Conservation (phyloP, 2,797 vertebrate species). For the Anniella stebbinsi region DNA sequence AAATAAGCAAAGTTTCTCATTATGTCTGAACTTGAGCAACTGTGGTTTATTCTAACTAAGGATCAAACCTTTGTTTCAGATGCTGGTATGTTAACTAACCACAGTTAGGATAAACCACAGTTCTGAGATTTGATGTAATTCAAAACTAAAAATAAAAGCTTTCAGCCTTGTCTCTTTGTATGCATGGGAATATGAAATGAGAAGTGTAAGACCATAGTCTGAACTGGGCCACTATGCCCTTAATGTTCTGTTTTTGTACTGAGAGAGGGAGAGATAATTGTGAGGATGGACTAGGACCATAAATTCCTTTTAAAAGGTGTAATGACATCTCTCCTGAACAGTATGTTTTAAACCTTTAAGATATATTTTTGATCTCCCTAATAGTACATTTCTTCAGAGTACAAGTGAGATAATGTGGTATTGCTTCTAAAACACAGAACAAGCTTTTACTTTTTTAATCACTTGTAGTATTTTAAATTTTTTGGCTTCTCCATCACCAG, state of each 20-base stretch:
- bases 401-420: background rate
- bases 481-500: background rate
- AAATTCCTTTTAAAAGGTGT: no score
- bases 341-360: background rate
- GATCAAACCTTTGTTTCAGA: background rate
- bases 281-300: no score
- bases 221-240: no score
- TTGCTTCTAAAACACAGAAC: background rate
- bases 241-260: no score
- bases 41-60: background rate
- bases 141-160: no score
- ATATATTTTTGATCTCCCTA: background rate
- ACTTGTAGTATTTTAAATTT: background rate
- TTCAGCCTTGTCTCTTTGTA: background rate
- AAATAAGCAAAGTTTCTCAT: no score
- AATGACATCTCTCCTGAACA: no score
- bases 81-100: background rate
- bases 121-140: background rate
- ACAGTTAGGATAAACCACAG: background rate
- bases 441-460: background rate
- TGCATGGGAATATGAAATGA: no score
- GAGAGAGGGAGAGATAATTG: no score
- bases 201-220: no score
- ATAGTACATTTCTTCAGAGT: background rate
- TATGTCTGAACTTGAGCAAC: background rate